phyloP scores from a whole-genome alignment of 2,797 vertebrate species.

The Acanthiza pusilla region DNA sequence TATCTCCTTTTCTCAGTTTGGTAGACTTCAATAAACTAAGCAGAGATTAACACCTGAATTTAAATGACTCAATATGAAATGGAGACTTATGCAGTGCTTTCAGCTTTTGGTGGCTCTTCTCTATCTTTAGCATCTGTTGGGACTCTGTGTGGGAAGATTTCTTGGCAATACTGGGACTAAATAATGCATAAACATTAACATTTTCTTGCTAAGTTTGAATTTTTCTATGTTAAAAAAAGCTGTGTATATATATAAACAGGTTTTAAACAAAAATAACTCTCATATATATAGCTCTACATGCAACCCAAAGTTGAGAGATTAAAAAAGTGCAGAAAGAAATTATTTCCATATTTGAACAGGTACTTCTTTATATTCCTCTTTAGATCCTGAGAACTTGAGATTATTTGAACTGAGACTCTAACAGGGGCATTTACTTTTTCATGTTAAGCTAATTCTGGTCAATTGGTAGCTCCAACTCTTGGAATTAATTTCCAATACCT shows the following conservation, averaged over 20 bases:
- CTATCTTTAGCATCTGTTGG: not conserved
- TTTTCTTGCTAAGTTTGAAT: constrained; percentile 1
- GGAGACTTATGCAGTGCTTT: not conserved
- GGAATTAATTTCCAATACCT: not conserved
- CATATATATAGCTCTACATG: not conserved
- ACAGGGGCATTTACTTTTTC: not conserved
- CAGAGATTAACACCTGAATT: not conserved
- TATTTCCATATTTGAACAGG: not conserved
- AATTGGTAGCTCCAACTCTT: not conserved
- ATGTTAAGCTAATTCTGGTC: not conserved
- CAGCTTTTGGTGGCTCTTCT: not conserved
- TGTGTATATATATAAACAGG: not conserved
- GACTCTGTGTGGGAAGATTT: constrained; percentile 4
- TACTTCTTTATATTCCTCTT: not conserved
- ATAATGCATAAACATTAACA: constrained; percentile 32
- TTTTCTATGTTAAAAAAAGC: not conserved
- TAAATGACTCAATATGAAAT: not conserved
- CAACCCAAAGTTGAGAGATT: not conserved
- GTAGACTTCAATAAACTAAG: not conserved
- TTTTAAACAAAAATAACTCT: constrained; percentile 33
- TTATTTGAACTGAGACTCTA: not conserved
- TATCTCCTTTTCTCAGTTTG: not conserved
- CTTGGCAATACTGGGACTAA: constrained; percentile 19
- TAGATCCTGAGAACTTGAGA: not conserved
- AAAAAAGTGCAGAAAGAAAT: not conserved